Base-by-base conservation (phyloP, 2,113 vertebrate genomes). In the Gracilinanus agilis region DNA sequence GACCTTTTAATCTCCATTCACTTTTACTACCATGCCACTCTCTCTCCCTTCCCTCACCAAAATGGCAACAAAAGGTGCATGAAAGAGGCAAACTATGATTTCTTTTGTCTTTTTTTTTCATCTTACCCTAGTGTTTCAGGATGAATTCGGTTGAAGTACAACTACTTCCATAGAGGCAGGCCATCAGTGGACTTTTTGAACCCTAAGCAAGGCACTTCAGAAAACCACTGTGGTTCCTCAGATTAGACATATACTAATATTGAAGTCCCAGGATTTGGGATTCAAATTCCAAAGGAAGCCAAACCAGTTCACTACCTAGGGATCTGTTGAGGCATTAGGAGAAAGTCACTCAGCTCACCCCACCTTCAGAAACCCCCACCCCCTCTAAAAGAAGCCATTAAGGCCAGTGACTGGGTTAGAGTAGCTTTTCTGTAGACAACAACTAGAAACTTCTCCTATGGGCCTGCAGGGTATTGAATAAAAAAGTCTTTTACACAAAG, bases 31-130 rank as follows among this genome's bases (percentile, higher is more conserved):
- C 10, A 27, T 24, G 16, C 55, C 54, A 58, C 49, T 92, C 56
- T 61, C 56, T 61, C 90, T 93, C 53, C 24, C 53, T 54, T 89
- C 89, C 58, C 12, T 95, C 83, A 67, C 91, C 94, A 94, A 95
- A 49, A 95, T 9, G 95, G 83, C 91, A 93, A 61, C 91, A 93
- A 89, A 54, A 67, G 94, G 27, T 27, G 13, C 0, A 55, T 88
- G 55, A 49, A 90, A 94, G 89, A 95, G 49, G 34, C 96, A 93
- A 96, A 94, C 53, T 88, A 94, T 56, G 34, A 89, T 88, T 94
- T 92, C 13, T 93, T 95, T 61, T 27, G 8, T 56, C n/a, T 49
- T 56, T 0, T 40, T 6, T 40, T 96, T 91, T 92, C 75, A 95
- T 93, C 94, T 61, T 83, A 83, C 40, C 93, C 44, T 93, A 96